Conservation (phyloP, 2,888 invertebrate species). For the Dicyrtomina minuta region DNA sequence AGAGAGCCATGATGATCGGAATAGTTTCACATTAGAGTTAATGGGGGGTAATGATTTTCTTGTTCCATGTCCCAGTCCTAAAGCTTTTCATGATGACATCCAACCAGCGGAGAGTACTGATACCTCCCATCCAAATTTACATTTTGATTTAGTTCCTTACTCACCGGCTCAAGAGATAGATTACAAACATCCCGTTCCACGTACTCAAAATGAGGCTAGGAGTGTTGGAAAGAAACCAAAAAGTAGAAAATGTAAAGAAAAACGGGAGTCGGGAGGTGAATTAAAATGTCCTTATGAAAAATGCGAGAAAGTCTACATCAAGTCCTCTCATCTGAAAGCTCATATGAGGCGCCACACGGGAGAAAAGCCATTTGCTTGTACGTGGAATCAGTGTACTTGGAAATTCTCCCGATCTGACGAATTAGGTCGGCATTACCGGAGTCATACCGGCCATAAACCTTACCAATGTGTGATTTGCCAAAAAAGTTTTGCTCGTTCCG, state of each 20-base stretch:
- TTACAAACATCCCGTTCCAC: not conserved
- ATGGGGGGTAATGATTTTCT: constrained; percentile 3
- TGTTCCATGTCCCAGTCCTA: not conserved
- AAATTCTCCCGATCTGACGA: constrained; percentile 93
- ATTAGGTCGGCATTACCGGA: constrained; percentile 84
- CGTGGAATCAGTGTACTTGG: constrained; percentile 79
- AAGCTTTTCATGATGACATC: not conserved
- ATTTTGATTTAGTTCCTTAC: not conserved
- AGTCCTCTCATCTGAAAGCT: constrained; percentile 85
- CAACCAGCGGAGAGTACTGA: not conserved
- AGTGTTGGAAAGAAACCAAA: constrained; percentile 23
- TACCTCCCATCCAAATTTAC: not conserved
- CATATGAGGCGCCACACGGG: constrained; percentile 83
- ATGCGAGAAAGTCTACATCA: constrained; percentile 81
- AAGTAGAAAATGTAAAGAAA: constrained; percentile 26
- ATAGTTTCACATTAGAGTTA: constrained; percentile 12
- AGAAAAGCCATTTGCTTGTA: constrained; percentile 62
- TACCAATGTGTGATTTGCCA: constrained; percentile 85
- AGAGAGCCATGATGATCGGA: constrained; percentile 18
- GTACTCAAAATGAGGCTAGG: not conserved
- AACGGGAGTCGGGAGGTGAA: constrained; percentile 56
- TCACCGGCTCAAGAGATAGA: not conserved
- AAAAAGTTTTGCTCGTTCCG: constrained; percentile 88
- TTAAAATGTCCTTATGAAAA: constrained; percentile 68
- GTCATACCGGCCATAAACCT: constrained; percentile 94